Base-by-base conservation (phyloP, 2,113 vertebrate genomes). In the Dolichotis patagonum region DNA sequence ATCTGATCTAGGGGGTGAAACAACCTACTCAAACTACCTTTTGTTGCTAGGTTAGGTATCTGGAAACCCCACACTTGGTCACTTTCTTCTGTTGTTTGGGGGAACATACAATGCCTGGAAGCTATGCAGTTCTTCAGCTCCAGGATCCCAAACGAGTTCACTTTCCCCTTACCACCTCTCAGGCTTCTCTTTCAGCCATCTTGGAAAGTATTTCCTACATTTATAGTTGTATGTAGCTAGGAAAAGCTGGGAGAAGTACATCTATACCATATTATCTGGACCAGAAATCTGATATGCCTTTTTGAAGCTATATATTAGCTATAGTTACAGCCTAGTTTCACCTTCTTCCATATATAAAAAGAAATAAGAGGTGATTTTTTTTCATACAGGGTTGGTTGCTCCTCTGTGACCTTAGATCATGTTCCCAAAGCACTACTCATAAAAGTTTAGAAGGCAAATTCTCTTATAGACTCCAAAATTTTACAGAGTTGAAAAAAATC, bases 211-310 rank as follows among this genome's bases (percentile, higher is more conserved):
- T 65, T 93, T 94, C n/a, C 19, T 83, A 10, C 9, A 26, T 91
- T 93, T 83, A 17, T 32, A 62, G 65, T 41, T 49, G 19, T 58
- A 58, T 16, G 38, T 95, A 46, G 26, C 43, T 38, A 52, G 35
- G 46, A 82, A 26, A 11, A 83, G 20, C 71, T 89, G 49, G 38
- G 56, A 75, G 22, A 96, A 92, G 78, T 49, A 35, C 49, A 46
- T 65, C 12, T 86, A 83, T 0, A 69, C 24, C 67, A 67, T 86
- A 17, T 77, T 77, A 63, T 81, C 41, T 95, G 16, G 13, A 91
- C 49, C 49, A 52, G 63, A 95, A 96, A 24, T 96, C 77, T 92
- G 8, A 96, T 94, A 82, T 65, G 30, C 60, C 38, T 75, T 80
- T 85, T 78, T 38, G 7, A 90, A 43, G 52, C 67, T 71, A 2